Percentiles rank a stretch among this genome's conserved stretches.
These are phyloP conservation scores for Muscicapa comitata DNA, from an alignment of 2,797 vertebrate genomes.

Conservation along the genomic window DNA sequence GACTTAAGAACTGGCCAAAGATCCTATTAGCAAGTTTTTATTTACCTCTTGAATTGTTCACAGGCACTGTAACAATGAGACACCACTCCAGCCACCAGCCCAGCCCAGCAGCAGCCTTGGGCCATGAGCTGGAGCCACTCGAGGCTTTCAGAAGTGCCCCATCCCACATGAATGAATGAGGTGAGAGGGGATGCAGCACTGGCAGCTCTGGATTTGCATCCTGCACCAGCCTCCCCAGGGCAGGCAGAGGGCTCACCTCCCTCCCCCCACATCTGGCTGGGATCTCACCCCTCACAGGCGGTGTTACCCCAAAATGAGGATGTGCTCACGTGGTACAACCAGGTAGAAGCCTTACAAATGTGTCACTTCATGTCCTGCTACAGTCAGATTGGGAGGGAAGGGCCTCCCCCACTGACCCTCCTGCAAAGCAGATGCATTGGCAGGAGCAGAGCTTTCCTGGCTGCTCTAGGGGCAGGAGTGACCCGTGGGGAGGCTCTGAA, in stretches of 20 bases:
- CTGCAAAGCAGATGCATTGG: neutral
- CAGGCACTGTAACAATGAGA: neutral
- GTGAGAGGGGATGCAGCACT: neutral
- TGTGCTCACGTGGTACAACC: neutral
- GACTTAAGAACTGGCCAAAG: neutral
- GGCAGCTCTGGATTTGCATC: neutral
- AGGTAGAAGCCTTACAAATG: neutral
- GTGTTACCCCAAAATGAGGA: neutral
- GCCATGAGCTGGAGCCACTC: neutral
- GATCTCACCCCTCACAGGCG: neutral
- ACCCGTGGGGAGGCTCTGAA: neutral
- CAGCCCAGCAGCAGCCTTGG: neutral
- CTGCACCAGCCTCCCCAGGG: neutral
- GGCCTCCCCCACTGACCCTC: neutral
- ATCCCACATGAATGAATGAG: rapidly evolving
- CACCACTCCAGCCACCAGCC: neutral
- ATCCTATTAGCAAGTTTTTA: neutral
- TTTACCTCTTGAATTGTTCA: neutral
- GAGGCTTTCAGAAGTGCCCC: neutral
- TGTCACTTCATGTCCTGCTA: neutral
- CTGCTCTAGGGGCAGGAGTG: neutral
- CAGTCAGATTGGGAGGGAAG: neutral
- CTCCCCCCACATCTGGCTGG: neutral
- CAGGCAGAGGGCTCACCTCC: neutral
- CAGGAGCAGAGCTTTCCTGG: neutral